Percentiles rank a stretch among this genome's conserved stretches.
Conservation (phyloP, 2,888 invertebrate species). For the Metalampra italica region DNA sequence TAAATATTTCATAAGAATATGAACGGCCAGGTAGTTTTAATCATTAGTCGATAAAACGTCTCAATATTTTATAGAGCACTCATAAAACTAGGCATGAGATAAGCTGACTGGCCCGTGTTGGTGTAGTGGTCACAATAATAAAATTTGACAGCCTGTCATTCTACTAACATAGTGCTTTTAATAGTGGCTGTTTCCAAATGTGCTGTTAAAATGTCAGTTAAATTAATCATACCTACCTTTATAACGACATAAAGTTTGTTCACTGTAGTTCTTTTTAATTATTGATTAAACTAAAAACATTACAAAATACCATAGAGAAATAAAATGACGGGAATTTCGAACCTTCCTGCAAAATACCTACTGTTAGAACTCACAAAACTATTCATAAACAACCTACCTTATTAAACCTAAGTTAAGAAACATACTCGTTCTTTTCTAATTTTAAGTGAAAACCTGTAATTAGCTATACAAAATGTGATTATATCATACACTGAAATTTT, state of each 20-base stretch:
- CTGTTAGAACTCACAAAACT: no score
- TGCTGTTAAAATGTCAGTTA: conserved; percentile 20
- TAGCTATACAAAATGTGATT: no score
- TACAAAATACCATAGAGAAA: no score
- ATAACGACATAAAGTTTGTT: background rate
- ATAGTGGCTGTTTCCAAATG: conserved; percentile 32
- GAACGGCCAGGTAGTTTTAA: conserved; percentile 57
- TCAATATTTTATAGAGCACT: conserved; percentile 67
- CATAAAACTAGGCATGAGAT: conserved; percentile 57
- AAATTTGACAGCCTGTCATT: conserved; percentile 65
- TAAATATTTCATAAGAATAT: conserved; percentile 68
- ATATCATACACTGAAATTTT: no score
- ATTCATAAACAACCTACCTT: no score
- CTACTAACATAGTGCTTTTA: conserved; percentile 41
- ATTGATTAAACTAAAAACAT: no score
- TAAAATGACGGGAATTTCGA: no score
- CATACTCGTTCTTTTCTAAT: no score
- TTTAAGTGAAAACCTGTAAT: no score
- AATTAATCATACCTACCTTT: conserved; percentile 11
- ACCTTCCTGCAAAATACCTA: no score
- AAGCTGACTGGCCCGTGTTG: conserved; percentile 32
- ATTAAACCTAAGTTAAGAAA: no score
- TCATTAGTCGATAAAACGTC: conserved; percentile 62
- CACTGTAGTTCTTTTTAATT: no score
- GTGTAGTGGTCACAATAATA: conserved; percentile 51